A percentile compares a stretch with the other conserved stretches of the same genome.
Conservation (phyloP, 2,888 invertebrate species). For the Eupithecia exiguata region DNA sequence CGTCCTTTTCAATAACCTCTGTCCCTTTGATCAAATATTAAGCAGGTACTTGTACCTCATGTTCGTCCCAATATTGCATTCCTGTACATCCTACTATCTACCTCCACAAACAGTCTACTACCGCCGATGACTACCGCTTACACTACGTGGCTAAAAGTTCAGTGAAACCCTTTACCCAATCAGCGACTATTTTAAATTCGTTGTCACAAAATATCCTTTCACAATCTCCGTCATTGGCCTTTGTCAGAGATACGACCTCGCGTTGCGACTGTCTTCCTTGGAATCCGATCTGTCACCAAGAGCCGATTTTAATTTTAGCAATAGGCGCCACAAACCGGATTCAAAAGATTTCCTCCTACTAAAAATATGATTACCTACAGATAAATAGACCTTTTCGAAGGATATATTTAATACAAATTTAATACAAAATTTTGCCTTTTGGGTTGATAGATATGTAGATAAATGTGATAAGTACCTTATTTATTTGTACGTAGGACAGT, state of each 20-base stretch:
- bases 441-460: not conserved
- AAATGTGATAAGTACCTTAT: not conserved
- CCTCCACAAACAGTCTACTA: not conserved
- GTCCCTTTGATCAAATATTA: no score
- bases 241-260: conserved; percentile 37
- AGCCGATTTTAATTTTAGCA: conserved; percentile 35
- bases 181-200: not conserved
- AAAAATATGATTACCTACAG: not conserved
- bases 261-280: conserved; percentile 41
- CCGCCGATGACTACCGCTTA: not conserved
- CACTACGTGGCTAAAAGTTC: not conserved
- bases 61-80: not conserved
- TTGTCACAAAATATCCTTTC: conserved; percentile 11
- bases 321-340: conserved; percentile 35
- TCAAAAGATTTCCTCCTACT: conserved; percentile 14
- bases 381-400: not conserved
- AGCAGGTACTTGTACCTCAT: no score
- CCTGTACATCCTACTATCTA: not conserved
- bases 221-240: conserved; percentile 41
- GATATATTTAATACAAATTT: not conserved
- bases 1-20: no score
- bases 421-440: not conserved
- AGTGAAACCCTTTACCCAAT: conserved; percentile 1
- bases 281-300: conserved; percentile 33
- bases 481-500: not conserved